These are phyloP conservation scores for Brachyhypopomus occidentalis DNA, from an alignment of 2,113 vertebrate species.

Conservation along the genomic window DNA sequence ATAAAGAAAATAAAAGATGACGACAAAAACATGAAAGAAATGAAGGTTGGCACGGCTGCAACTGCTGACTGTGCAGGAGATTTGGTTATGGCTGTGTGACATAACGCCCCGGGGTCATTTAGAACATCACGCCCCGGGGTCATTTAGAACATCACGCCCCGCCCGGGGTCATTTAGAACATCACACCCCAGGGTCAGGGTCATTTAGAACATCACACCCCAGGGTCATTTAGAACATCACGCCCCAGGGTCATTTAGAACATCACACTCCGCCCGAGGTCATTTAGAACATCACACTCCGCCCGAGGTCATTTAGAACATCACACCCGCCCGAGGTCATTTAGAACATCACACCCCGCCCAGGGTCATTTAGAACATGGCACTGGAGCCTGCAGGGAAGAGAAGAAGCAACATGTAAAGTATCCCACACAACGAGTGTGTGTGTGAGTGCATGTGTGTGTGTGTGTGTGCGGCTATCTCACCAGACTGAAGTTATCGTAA, in stretches of 20 bases:
- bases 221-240: not conserved
- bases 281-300: slow-evolving; percentile 16
- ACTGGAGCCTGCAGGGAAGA: slow-evolving; percentile 26
- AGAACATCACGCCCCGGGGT: slow-evolving; percentile 52
- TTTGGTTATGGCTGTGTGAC: slow-evolving; percentile 80
- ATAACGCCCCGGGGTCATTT: slow-evolving; percentile 26
- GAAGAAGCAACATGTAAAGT: too few relatives aligned
- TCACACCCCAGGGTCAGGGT: too few relatives aligned
- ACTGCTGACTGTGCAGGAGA: slow-evolving; percentile 65
- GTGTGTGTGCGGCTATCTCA: slow-evolving; percentile 62
- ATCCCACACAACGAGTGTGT: too few relatives aligned
- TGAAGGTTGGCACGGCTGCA: slow-evolving; percentile 65
- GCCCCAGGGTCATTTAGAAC: not conserved
- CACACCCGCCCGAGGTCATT: slow-evolving; percentile 36
- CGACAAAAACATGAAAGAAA: slow-evolving; percentile 22
- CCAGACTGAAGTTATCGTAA: slow-evolving; percentile 87
- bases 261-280: too few relatives aligned
- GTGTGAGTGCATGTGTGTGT: slow-evolving; percentile 2
- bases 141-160: slow-evolving; percentile 60
- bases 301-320: slow-evolving; percentile 66
- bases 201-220: too few relatives aligned
- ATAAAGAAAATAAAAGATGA: not conserved
- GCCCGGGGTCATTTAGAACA: too few relatives aligned
- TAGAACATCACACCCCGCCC: too few relatives aligned
- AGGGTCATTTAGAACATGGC: slow-evolving; percentile 29